Evolutionary conservation across 2,113 vertebrate genomes (phyloP), one percentile per base, ranked within the genome.

Genomic region (Choloepus hoffmanni): DNA sequence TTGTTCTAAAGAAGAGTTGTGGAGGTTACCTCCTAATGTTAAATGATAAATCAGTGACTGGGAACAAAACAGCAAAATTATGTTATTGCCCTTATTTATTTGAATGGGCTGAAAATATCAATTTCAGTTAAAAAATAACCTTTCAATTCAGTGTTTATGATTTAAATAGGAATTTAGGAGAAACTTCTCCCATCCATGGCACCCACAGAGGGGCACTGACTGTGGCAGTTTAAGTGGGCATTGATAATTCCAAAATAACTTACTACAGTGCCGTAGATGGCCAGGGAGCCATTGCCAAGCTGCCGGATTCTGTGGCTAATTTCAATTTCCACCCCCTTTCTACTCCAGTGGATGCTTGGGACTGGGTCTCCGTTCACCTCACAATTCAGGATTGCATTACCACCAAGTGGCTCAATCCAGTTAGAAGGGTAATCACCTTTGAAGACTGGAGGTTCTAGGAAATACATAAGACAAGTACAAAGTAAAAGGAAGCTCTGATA

Each of bases 231-330:
- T 21, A 73, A 53, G 19, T 23, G 16, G 5, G 5, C 63, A 45
- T 9, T 4, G 14, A 5, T 5, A 78, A 55, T 15, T 53, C 10
- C 36, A 2, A 23, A 3, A 70, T 68, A 63, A 98, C 99, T 97
- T 99, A 99, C 99, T 93, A 99, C 98, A 0, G 99, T 99, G 98
- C 99, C 99, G 0, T 99, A 99, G 97, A 99, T 99, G 68, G 99
- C 99, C 14, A 99, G 98, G 45, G 99, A 99, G 89, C 99, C 99
- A 1, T 99, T 99, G 97, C 98, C 98, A 43, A 99, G 98, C 63
- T 99, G 99, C 28, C 63, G 98, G 95, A 99, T 99, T 92, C 99
- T 98, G 96, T 99, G 99, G 97, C 97, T 98, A 70, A 98, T 99
- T 43, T 97, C 98, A 92, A 99, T 63, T 6, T 98, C 98, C 26